Base-by-base conservation (phyloP, 2,113 vertebrate genomes). In the Apus apus region DNA sequence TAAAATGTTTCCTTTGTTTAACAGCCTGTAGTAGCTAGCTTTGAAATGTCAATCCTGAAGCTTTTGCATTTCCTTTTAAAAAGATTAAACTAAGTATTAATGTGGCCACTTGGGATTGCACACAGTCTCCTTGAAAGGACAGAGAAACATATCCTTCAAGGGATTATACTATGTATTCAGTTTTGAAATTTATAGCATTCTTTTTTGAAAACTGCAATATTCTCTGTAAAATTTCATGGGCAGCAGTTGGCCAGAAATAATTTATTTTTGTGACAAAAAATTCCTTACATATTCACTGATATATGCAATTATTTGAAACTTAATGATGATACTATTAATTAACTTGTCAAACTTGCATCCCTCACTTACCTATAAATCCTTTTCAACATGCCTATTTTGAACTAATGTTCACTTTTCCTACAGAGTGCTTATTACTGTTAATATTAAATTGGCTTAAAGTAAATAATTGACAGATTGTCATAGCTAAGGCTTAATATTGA, bases 51-150 rank as follows among this genome's bases (percentile, higher is more conserved):
- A 80, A 26, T 62, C 71, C 51, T 48, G 84, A 65, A 82, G 36
- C 67, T 96, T 68, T 65, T 91, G 46, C n/a, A 75, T 95, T 93
- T 90, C 48, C 82, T 85, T 54, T 75, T 19, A 26, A 80, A 89
- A 89, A 66, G 18, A 89, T 96, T 85, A 36, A 84, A 46, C 45
- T 43, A 85, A 66, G 48, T 89, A 73, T 93, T 91, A 58, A 81
- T 26, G 56, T 76, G 32, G 22, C 75, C n/a, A 11, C 30, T 90
- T 45, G 84, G 48, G 86, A 73, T 78, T 87, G 30, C 32, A 46
- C 54, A 18, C 6, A 60, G 19, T 34, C 15, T 61, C 38, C 23
- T 85, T 65, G 51, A 76, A 83, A 85, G 36, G 23, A 58, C 8
- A 70, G 66, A 88, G 75, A 80, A 76, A 58, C 1, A 0, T 19